A percentile compares a stretch with the other conserved stretches of the same genome.
Evolutionary conservation across 2,797 vertebrate genomes (phyloP).

Genomic region (Typhlichthys subterraneus): DNA sequence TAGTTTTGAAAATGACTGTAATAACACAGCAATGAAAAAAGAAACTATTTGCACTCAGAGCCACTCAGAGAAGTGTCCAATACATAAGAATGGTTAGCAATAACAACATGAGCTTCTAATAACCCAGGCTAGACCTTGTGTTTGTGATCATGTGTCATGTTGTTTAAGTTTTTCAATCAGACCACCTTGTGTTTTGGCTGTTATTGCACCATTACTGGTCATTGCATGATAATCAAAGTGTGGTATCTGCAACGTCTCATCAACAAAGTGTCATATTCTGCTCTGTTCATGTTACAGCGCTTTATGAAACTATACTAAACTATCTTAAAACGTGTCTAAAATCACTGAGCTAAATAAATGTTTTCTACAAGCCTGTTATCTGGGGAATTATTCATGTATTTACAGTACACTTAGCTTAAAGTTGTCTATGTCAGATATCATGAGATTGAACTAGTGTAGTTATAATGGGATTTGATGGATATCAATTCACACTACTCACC

Average conservation of each 20-base stretch:
- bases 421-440: no score
- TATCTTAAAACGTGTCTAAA: no score
- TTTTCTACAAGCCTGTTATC: no score
- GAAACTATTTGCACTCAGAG: slow-evolving; percentile 2
- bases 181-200: not conserved
- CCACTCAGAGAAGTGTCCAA: not conserved
- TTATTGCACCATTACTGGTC: not conserved
- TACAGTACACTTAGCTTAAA: no score
- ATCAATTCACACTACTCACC: no score
- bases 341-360: no score
- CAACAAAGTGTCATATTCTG: not conserved
- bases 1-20: slow-evolving; percentile 11
- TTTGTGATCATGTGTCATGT: not conserved
- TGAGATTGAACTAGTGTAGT: no score
- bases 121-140: not conserved
- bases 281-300: slow-evolving; percentile 4
- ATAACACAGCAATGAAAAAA: slow-evolving; percentile 1
- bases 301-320: not conserved
- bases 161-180: slow-evolving; percentile 2
- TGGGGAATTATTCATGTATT: no score
- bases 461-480: no score
- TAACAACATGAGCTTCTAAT: not conserved
- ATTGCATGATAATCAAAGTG: slow-evolving; percentile 2
- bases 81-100: not conserved
- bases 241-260: no score